A percentile compares a stretch with the other conserved stretches of the same genome.
Conservation (phyloP, 2,888 invertebrate species). For the Tromatobia lineatoria region DNA sequence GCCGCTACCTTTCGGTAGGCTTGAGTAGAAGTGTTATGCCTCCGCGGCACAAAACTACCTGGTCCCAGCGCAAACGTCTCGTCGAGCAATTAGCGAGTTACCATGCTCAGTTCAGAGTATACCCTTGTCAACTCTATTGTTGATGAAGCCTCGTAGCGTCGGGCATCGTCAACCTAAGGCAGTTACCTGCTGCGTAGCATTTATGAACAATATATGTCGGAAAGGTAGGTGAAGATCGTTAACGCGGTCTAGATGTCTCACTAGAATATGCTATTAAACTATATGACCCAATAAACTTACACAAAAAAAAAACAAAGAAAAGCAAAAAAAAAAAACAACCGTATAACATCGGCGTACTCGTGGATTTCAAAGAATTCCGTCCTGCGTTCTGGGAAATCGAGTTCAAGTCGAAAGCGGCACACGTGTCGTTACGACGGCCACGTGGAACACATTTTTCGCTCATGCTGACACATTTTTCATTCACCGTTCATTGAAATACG, state of each 20-base stretch:
- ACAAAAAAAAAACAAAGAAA: background rate
- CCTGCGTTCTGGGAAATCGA: slow-evolving; percentile 1
- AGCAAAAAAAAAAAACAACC: background rate
- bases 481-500: slow-evolving; percentile 14
- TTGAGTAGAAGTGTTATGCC: slow-evolving; percentile 83
- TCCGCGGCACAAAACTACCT: slow-evolving; percentile 81
- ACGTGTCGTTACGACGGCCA: slow-evolving; percentile 16
- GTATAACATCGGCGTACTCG: background rate
- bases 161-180: slow-evolving; percentile 81
- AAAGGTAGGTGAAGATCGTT: slow-evolving; percentile 80
- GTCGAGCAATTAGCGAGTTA: slow-evolving; percentile 82
- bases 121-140: slow-evolving; percentile 82
- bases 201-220: slow-evolving; percentile 85
- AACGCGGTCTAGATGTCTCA: slow-evolving; percentile 31
- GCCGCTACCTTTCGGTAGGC: slow-evolving; percentile 84
- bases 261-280: slow-evolving; percentile 1
- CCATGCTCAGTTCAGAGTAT: slow-evolving; percentile 82
- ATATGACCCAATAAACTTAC: slow-evolving; percentile 1
- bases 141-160: slow-evolving; percentile 84
- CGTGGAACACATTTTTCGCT: slow-evolving; percentile 10
- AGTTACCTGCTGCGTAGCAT: slow-evolving; percentile 85
- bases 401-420: slow-evolving; percentile 19
- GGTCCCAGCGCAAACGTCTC: slow-evolving; percentile 82
- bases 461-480: slow-evolving; percentile 14
- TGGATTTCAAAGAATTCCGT: slow-evolving; percentile 2